A percentile compares a stretch with the other conserved stretches of the same genome.
phyloP scores from a whole-genome alignment of 2,797 vertebrate genomes.

The Chaenodraco wilsoni region DNA sequence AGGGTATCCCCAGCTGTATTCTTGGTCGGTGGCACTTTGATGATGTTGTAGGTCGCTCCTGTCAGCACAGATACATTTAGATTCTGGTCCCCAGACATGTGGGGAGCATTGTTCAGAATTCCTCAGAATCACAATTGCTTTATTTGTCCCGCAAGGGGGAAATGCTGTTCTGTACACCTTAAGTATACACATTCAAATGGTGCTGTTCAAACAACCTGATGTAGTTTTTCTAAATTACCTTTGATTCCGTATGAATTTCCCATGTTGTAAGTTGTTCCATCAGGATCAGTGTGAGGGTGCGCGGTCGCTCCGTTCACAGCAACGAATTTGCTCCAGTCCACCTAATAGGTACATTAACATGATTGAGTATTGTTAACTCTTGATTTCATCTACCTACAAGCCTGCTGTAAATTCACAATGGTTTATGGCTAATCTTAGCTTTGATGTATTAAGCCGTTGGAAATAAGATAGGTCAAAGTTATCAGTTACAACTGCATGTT shows the following conservation, averaged over 20 bases:
- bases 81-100: background rate
- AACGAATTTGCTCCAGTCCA: slow-evolving; percentile 92
- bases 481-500: too few species aligned
- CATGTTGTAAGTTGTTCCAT: slow-evolving; percentile 94
- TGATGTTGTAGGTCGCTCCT: slow-evolving; percentile 92
- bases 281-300: slow-evolving; percentile 90
- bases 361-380: background rate
- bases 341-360: slow-evolving; percentile 73
- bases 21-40: slow-evolving; percentile 86
- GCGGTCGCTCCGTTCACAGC: slow-evolving; percentile 93
- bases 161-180: background rate
- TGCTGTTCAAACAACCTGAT: background rate
- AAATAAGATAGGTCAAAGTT: background rate
- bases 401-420: background rate
- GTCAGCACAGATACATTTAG: slow-evolving; percentile 9
- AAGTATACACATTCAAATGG: background rate
- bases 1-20: slow-evolving; percentile 73
- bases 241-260: slow-evolving; percentile 89
- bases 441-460: background rate
- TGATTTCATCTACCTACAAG: background rate
- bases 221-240: slow-evolving; percentile 73
- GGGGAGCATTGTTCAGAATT: background rate
- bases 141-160: too few species aligned
- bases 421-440: slow-evolving; percentile 14
- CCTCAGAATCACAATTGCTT: too few species aligned